Evolutionary conservation across 2,797 vertebrate species (phyloP), one percentile per base, ranked within the genome.

Genomic region (Chaetodon trifasciatus): DNA sequence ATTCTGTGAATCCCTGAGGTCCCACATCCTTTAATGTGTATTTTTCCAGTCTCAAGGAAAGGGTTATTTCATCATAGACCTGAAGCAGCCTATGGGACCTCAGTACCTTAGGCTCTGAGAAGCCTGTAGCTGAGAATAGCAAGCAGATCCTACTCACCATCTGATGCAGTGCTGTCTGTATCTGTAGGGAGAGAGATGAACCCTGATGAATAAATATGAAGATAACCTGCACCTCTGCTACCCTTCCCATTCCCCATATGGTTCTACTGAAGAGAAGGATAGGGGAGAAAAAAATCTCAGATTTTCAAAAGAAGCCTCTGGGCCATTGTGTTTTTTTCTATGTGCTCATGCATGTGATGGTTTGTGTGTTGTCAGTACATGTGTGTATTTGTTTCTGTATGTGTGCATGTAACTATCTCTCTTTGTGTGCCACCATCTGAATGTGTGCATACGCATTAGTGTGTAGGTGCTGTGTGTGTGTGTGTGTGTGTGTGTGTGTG

Each of bases 141-240:
- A 86, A 77, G 74, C 81, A 49, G 78, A 86, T 88, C 80, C 86
- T 74, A 78, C 80, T 83, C 88, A 89, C 83, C 86, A 89, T 88
- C 85, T 85, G 87, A 93, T 91, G 88, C 89, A 85, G 73, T 19
- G 12, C 78, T 40, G 83, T 89, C 91, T 93, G 85, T 80, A 81
- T 89, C 91, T 93, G 85, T 80, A 81, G 90, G 89, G 86, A 90
- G 69, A 52, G 81, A 90, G 85, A 87, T 85, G 84, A 85, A 90
- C 85, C 85, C 85, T 85, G 89, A 93, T 95, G 93, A 95, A 95
- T 95, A 95, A 95, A 95, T 93, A 96, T 94, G 93, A 95, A 92
- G 88, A 90, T 90, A 92, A 94, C 91, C 93, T 93, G 90, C 77
- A 85, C 94, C 88, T 93, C 85, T 92, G 64, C 89, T 88, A 85